Evolutionary conservation across 2,797 vertebrate genomes (phyloP), one percentile per base, ranked within the genome.

Genomic region (Columba guinea): DNA sequence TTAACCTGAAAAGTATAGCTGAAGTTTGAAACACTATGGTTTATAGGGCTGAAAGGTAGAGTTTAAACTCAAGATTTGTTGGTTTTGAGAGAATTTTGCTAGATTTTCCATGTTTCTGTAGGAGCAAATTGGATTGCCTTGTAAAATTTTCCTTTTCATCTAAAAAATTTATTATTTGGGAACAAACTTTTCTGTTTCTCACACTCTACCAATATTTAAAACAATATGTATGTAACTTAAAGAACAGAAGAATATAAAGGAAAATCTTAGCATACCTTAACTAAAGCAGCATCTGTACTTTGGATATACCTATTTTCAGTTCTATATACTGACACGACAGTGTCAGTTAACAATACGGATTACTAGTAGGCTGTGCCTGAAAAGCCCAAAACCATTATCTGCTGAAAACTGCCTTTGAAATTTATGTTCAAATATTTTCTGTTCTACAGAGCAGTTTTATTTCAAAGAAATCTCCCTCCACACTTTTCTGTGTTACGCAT

Each of bases 341-440:
- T n/a, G 7, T 67, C 37, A 39, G 41, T 63, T 91, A 90, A 52
- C 37, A 75, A 17, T 26, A 76, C 28, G 35, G 53, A 55, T 65
- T 74, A 44, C 32, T 37, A 34, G 48, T 41, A 53, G 51, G 8
- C 37, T 95, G 56, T 60, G n/a, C 35, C 51, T 84, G 53, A 6
- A 64, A 80, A 89, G 32, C 11, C 52, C 68, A 35, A 83, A 80
- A 16, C 20, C 53, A 34, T 95, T 93, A 80, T 83, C 78, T 68
- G 27, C 34, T 4, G 7, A 74, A 89, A 77, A 2, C 52, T 85
- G 22, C 17, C 58, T 93, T 85, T 92, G 56, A 95, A 95, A 91
- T 83, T 91, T 83, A 94, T 77, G 56, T 91, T 91, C 87, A 95
- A 83, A 80, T 89, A 87, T 91, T 95, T 95, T 93, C 77, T 62